Conservation (phyloP, 1,140 invertebrate genomes). For the Helicoverpa zea region DNA sequence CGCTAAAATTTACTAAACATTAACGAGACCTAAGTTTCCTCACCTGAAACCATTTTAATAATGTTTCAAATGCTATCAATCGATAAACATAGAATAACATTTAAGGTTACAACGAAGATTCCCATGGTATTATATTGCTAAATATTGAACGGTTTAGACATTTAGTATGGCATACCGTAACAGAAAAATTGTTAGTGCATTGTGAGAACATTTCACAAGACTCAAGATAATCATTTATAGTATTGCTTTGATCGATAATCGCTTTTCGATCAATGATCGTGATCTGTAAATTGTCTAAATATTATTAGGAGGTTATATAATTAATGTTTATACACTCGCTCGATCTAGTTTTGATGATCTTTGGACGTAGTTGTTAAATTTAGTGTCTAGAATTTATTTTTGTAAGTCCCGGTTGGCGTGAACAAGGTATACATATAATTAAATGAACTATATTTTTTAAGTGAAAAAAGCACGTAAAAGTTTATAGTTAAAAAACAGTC, state of each 20-base stretch:
- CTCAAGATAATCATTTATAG: too few relatives aligned
- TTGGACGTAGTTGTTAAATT: not conserved
- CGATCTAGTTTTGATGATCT: too few relatives aligned
- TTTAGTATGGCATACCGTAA: not conserved
- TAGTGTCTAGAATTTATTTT: not conserved
- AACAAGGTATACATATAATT: too few relatives aligned
- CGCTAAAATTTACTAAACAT: not conserved
- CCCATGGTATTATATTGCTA: conserved; percentile 29
- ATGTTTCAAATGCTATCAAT: conserved; percentile 25
- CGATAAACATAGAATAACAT: conserved; percentile 26
- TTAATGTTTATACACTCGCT: too few relatives aligned
- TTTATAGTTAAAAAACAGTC: too few relatives aligned
- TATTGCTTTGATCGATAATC: too few relatives aligned
- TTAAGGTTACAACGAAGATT: conserved; percentile 29
- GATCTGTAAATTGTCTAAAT: too few relatives aligned
- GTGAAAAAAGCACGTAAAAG: too few relatives aligned
- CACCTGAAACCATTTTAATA: conserved; percentile 6
- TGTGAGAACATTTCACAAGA: not conserved
- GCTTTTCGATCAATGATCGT: too few relatives aligned
- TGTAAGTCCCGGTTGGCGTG: too few relatives aligned
- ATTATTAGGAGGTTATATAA: too few relatives aligned
- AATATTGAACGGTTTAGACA: conserved; percentile 8
- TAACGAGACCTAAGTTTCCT: not conserved
- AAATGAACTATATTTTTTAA: too few relatives aligned
- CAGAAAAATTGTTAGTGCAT: conserved; percentile 1